Conservation (phyloP, 53 echinoderm and acorn worm genomes). For the Antedon mediterranea region DNA sequence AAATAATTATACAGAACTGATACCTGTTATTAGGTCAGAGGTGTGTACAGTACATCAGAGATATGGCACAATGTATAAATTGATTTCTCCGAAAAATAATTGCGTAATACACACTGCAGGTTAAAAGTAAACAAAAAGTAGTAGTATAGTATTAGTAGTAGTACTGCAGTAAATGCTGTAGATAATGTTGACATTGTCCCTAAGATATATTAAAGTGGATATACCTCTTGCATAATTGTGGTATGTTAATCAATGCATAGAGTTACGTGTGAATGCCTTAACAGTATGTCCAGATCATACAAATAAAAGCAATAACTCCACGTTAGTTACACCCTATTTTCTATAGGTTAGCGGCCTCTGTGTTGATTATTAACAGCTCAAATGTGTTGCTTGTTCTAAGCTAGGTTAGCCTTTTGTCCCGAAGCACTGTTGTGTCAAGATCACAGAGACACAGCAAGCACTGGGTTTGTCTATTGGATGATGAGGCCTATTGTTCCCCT, state of each 20-base stretch:
- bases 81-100: too few relatives aligned
- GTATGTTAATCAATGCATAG: not conserved
- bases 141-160: too few relatives aligned
- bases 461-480: not conserved
- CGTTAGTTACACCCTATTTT: not conserved
- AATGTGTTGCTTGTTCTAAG: not conserved
- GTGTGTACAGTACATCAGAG: too few relatives aligned
- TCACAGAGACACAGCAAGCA: not conserved
- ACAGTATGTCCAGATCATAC: not conserved
- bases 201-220: too few relatives aligned
- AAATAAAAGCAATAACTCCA: not conserved
- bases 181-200: too few relatives aligned
- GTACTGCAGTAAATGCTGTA: too few relatives aligned
- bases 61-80: too few relatives aligned
- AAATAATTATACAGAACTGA: too few relatives aligned
- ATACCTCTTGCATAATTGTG: not conserved
- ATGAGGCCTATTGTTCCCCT: not conserved
- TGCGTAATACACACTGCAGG: too few relatives aligned
- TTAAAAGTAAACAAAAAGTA: too few relatives aligned
- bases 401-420: not conserved
- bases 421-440: not conserved
- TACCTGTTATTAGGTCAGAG: too few relatives aligned
- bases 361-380: not conserved
- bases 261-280: not conserved
- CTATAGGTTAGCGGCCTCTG: not conserved